A percentile compares a stretch with the other conserved stretches of the same genome.
Evolutionary conservation across 2,113 vertebrate species (phyloP).

Genomic region (Holacanthus passer): DNA sequence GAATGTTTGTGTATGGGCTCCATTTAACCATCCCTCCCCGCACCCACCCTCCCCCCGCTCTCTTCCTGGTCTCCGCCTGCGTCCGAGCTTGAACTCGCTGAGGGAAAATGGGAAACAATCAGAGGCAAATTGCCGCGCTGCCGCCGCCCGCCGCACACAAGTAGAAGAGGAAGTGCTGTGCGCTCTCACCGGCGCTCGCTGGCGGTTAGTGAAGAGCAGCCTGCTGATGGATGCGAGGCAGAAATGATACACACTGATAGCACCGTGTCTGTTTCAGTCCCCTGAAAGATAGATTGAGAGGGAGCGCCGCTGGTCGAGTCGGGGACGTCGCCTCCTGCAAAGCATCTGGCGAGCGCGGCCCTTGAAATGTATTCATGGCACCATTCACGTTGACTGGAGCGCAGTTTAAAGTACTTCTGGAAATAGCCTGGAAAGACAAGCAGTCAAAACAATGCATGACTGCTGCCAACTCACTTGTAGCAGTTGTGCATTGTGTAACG

Average conservation of each 20-base stretch:
- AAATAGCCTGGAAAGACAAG: constrained; percentile 69
- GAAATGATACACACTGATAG: constrained; percentile 76
- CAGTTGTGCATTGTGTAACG: constrained; percentile 18
- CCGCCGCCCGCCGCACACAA: constrained; percentile 46
- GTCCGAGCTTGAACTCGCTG: constrained; percentile 37
- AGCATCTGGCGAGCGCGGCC: constrained; percentile 46
- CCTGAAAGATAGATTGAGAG: constrained; percentile 71
- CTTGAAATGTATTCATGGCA: constrained; percentile 62
- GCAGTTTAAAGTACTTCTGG: constrained; percentile 63
- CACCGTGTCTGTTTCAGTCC: constrained; percentile 61
- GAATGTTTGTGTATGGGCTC: not conserved
- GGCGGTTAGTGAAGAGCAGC: constrained; percentile 50
- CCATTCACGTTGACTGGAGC: constrained; percentile 44
- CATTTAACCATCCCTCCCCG: constrained; percentile 27
- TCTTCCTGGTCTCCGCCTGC: not conserved
- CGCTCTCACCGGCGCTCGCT: constrained; percentile 54
- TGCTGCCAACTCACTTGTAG: constrained; percentile 53
- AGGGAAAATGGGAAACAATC: constrained; percentile 78
- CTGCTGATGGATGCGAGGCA: constrained; percentile 71
- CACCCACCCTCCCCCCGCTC: not conserved
- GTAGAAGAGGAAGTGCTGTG: constrained; percentile 63
- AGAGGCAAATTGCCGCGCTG: constrained; percentile 69
- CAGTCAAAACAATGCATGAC: constrained; percentile 53
- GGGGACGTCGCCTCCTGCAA: constrained; percentile 22
- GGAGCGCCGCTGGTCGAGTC: constrained; percentile 15